Conservation (phyloP, 1,140 invertebrate species). For the Bombus balteatus region DNA sequence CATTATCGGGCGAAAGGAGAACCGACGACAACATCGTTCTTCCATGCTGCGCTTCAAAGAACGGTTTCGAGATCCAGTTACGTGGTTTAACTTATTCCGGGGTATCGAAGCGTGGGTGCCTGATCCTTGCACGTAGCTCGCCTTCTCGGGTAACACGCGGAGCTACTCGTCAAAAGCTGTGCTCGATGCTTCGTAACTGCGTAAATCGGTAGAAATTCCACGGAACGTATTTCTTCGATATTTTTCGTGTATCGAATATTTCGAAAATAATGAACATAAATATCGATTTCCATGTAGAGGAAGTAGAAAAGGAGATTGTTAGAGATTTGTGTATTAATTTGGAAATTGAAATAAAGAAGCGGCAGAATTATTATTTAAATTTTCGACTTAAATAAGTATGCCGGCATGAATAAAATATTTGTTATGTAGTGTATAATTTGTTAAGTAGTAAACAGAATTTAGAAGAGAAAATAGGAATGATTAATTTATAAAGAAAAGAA, state of each 20-base stretch:
- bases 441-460: too few species aligned
- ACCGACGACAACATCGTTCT: constrained; percentile 2
- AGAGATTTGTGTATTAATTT: background rate
- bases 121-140: background rate
- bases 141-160: constrained; percentile 29
- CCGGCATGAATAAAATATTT: too few species aligned
- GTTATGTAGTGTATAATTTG: too few species aligned
- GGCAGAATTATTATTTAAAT: too few species aligned
- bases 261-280: background rate
- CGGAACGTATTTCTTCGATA: background rate
- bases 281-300: background rate
- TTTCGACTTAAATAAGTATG: too few species aligned
- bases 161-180: constrained; percentile 22
- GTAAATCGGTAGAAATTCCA: constrained; percentile 6
- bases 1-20: constrained; percentile 22
- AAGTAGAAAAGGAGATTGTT: background rate
- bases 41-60: constrained; percentile 26
- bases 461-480: too few species aligned
- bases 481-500: background rate
- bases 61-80: constrained; percentile 47
- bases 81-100: constrained; percentile 48
- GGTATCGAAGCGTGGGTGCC: constrained; percentile 46
- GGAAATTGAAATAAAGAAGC: background rate
- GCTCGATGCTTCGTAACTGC: background rate
- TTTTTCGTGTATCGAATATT: background rate